Evolutionary conservation across 1,140 invertebrate species (phyloP), one percentile per base, ranked within the genome.

Genomic region (Cataglyphis hispanica): DNA sequence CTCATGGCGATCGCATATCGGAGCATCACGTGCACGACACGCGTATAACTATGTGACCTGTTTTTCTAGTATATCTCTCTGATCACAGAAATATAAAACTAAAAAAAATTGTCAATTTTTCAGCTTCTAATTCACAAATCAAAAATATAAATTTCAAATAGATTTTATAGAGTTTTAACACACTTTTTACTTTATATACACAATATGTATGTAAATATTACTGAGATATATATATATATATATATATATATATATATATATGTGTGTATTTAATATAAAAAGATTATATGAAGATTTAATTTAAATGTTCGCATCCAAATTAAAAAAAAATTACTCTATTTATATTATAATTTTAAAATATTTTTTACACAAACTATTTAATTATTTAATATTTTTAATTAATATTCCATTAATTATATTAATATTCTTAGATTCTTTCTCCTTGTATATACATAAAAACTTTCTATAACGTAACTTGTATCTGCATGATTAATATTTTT

Each of bases 1-100:
- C 91, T 86, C 90, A 87, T 86, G 77, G 64, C 64, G 27, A 90
- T 91, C 90, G 64, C 83, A 81, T 90, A 63, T 87, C 88, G 74
- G 31, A 77, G 27, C 60, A 84, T 87, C 90, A 90, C 61, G 67
- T 91, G 85, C 72, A 67, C 80, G 86, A 83, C 86, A 86, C 76
- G 81, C 70, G 43, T 84, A 6, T 43, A 37, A 63, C 8, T 31
- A 3, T 31, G 31, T 3, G 8, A 19, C 16, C 13, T n/a, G 43
- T n/a, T 5, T 10, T 19, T 56, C 56, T 60, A 22, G 2, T 4
- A 43, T 46, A 43, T 58, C 1, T 50, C 6, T 27, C 34, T 19
- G n/a, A n/a, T 11, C 50, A 16, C 31, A 60, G 2, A 53, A 1
- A 27, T 11, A 6, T 22, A n/a, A 53, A 16, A 43, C 2, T 16